Evolutionary conservation across 2,888 invertebrate species (phyloP).

Genomic region (Epicampocera succincta): DNA sequence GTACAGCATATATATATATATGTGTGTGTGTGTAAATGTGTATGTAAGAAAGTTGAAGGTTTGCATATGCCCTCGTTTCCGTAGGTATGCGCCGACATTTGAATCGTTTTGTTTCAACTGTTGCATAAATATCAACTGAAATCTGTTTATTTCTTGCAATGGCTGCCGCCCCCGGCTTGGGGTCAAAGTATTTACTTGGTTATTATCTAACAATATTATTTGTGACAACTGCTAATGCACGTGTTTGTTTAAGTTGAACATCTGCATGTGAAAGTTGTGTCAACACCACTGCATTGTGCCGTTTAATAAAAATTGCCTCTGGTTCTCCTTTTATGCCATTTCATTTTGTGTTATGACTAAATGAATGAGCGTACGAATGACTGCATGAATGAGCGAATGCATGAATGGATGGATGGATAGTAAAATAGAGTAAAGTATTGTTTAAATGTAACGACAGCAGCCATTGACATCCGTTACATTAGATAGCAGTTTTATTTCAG

Average conservation of each 20-base stretch:
- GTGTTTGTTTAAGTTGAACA: neutral
- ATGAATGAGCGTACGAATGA: conserved; percentile 30
- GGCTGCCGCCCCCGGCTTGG: neutral
- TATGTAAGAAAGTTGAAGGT: too few relatives aligned
- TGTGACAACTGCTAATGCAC: conserved; percentile 2
- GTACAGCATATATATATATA: too few relatives aligned
- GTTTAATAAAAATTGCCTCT: conserved; percentile 10
- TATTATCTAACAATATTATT: conserved; percentile 6
- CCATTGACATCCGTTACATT: conserved; percentile 67
- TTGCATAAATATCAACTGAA: neutral
- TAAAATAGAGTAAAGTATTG: conserved; percentile 43
- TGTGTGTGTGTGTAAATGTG: too few relatives aligned
- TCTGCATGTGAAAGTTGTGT: conserved; percentile 12
- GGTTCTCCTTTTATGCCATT: neutral
- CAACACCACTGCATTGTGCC: conserved; percentile 10
- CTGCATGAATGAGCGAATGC: conserved; percentile 12
- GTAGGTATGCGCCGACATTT: too few relatives aligned
- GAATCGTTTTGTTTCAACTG: neutral
- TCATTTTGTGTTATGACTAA: conserved; percentile 15
- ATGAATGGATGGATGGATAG: conserved; percentile 42
- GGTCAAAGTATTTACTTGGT: conserved; percentile 44
- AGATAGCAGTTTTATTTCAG: conserved; percentile 47
- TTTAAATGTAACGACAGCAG: conserved; percentile 69
- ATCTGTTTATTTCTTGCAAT: neutral
- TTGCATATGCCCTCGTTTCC: too few relatives aligned